Evolutionary conservation across 2,888 invertebrate genomes (phyloP), one percentile per base, ranked within the genome.

Genomic region (Scaptomyza parva): DNA sequence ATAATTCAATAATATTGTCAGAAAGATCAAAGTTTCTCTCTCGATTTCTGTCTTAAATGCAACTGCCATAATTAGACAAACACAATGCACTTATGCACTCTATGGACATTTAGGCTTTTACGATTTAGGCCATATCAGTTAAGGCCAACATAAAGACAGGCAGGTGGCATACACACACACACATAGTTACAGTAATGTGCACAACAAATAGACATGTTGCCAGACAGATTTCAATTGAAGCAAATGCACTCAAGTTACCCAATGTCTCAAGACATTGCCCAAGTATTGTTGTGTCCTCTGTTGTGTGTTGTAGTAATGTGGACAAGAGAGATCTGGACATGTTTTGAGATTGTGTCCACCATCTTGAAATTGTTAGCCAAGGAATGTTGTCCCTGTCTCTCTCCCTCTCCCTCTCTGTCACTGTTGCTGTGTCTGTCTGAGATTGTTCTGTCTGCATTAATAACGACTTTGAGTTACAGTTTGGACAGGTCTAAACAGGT

Each of bases 171-270:
- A 20, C 26, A 28, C 11, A 43, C 45, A 39, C 37, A 39, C 33
- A 30, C 47, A 48, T 24, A 26, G 24, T 26, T 24, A 26, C 45
- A 45, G 7, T 9, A 54, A 50, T 39, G 39, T 18, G 40, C 35
- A 20, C 20, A 40, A 41, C 43, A 59, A 45, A 53, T 61, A 50
- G 75, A 72, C 61, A 65, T 66, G 45, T 66, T 45, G 43, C 70
- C 63, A 78, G 76, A 83, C 80, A 75, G 78, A 58, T 72, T 80
- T 83, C 78, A 81, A 83, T 83, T 81, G 78, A 57, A 35, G 33
- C 64, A 81, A 82, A 82, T 82, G 84, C 81, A 82, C 81, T 83
- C 75, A 75, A 78, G 78, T 69, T 70, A 48, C 40, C 63, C 47
- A 54, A 43, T 45, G 73, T 63, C 78, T 62, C 70, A 67, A 70